Conservation (phyloP, 2,797 vertebrate genomes). For the Spatula clypeata region DNA sequence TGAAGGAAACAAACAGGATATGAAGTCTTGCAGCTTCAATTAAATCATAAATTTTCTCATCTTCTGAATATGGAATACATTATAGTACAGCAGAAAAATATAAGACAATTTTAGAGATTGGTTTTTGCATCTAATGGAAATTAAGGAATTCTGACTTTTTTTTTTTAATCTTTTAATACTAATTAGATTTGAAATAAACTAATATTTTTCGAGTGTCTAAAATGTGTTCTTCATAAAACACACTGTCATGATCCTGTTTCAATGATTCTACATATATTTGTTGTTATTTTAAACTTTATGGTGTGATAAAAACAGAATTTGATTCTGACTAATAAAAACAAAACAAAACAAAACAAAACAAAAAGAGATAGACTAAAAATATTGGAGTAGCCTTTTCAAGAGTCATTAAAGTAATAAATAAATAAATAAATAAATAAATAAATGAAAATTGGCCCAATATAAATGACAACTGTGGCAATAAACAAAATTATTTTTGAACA, state of each 20-base stretch:
- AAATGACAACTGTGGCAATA: background rate
- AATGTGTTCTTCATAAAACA: background rate
- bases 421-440: background rate
- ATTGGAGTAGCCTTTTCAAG: background rate
- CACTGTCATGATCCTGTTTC: background rate
- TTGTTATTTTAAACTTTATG: background rate
- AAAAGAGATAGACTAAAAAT: background rate
- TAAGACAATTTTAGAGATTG: background rate
- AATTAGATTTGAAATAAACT: background rate
- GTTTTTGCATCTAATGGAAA: background rate
- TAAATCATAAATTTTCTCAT: background rate
- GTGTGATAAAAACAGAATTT: background rate
- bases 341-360: background rate
- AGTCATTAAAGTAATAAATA: background rate
- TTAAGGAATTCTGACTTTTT: background rate
- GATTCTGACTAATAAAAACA: background rate
- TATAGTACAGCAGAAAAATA: background rate
- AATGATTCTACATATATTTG: background rate
- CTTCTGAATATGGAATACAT: background rate
- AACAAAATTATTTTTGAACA: background rate
- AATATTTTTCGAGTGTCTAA: background rate
- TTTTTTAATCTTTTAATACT: background rate
- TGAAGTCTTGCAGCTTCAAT: background rate
- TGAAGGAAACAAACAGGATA: background rate
- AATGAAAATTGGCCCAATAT: background rate